Evolutionary conservation across 2,888 invertebrate genomes (phyloP).

Genomic region (Galerucella nymphaeae): DNA sequence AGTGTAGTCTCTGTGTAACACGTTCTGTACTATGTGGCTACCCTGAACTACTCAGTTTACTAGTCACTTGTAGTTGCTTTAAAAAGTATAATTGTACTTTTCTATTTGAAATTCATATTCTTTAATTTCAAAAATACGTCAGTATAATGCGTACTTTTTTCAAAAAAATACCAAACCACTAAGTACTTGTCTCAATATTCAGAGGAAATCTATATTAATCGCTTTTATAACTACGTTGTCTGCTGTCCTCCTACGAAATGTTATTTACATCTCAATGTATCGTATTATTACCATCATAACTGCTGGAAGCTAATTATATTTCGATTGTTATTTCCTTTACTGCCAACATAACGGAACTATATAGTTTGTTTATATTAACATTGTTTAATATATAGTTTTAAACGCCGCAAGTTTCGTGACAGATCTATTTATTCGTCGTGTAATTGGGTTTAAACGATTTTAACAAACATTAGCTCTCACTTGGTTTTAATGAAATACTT

Average conservation of each 20-base stretch:
- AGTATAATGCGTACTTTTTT: too few species aligned
- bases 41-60: too few species aligned
- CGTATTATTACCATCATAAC: neutral
- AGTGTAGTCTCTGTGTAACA: too few species aligned
- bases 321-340: slow-evolving; percentile 8
- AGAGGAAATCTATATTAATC: neutral
- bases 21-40: too few species aligned
- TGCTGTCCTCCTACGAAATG: slow-evolving; percentile 2
- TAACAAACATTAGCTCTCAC: neutral
- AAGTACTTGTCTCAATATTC: too few species aligned
- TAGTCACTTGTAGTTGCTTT: too few species aligned
- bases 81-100: too few species aligned
- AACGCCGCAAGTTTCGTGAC: neutral
- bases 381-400: neutral
- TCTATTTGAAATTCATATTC: too few species aligned
- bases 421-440: neutral
- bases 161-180: too few species aligned
- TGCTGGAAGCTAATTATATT: slow-evolving; percentile 5
- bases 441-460: neutral
- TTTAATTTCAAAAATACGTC: too few species aligned
- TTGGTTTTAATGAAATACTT: too few species aligned
- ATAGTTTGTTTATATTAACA: neutral
- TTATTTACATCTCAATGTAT: neutral
- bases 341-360: neutral
- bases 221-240: slow-evolving; percentile 2